Conservation (phyloP, 2,888 invertebrate genomes). For the Hypomecis atomaria region DNA sequence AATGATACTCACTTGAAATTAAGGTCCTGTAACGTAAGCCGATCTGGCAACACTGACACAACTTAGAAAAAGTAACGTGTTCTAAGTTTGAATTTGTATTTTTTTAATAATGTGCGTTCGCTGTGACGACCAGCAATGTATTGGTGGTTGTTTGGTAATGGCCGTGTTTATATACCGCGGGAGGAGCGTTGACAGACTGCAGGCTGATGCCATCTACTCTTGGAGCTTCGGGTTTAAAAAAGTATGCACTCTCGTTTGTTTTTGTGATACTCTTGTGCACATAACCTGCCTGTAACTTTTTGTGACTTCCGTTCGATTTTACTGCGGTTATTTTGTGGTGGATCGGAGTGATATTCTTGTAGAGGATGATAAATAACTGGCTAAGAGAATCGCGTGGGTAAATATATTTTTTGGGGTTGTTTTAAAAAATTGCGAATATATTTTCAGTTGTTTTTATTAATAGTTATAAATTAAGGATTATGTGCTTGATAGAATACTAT, state of each 20-base stretch:
- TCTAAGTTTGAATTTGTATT: constrained; percentile 45
- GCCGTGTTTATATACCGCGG: constrained; percentile 72
- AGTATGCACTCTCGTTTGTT: constrained; percentile 34
- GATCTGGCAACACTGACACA: constrained; percentile 71
- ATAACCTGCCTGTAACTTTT: constrained; percentile 19
- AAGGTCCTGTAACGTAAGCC: constrained; percentile 66
- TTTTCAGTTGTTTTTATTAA: too few species aligned
- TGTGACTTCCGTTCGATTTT: constrained; percentile 23
- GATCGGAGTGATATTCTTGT: constrained; percentile 1
- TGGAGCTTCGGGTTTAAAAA: constrained; percentile 52
- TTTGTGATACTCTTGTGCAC: constrained; percentile 28
- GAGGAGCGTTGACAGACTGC: constrained; percentile 63
- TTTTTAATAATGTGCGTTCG: constrained; percentile 65
- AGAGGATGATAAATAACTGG: too few species aligned
- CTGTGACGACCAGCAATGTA: constrained; percentile 77
- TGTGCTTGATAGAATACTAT: too few species aligned
- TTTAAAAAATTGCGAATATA: neutral
- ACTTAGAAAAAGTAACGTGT: constrained; percentile 52
- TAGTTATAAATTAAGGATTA: too few species aligned
- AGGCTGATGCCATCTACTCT: constrained; percentile 56
- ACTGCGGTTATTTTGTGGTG: constrained; percentile 6
- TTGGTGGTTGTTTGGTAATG: constrained; percentile 74
- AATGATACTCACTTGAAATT: constrained; percentile 70
- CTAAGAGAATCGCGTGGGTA: too few species aligned
- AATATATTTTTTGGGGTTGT: neutral